Conservation (phyloP, 1,140 invertebrate genomes). For the Dendrolimus punctatus region DNA sequence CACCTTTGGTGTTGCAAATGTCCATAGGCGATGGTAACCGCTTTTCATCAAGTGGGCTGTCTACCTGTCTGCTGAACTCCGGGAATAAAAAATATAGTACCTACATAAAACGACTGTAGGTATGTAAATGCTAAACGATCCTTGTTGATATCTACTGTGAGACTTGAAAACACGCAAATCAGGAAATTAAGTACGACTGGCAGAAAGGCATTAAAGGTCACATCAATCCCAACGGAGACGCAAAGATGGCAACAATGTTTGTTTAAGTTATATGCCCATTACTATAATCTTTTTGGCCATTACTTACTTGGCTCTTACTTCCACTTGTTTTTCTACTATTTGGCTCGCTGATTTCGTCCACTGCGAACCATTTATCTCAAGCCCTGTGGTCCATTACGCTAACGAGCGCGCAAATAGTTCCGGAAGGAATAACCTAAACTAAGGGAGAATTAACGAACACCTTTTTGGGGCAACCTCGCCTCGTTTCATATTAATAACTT, state of each 20-base stretch:
- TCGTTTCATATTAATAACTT: conserved; percentile 4
- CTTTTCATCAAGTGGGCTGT: too few species aligned
- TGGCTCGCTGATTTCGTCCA: conserved; percentile 30
- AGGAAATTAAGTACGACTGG: too few species aligned
- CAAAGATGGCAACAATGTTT: conserved; percentile 10
- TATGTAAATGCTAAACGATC: too few species aligned
- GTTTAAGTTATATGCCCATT: conserved; percentile 11
- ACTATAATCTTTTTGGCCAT: conserved; percentile 5
- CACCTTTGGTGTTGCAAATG: too few species aligned
- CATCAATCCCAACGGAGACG: not conserved
- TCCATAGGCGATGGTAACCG: too few species aligned
- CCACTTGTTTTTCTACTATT: conserved; percentile 24
- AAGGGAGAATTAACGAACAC: conserved; percentile 22
- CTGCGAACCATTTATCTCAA: conserved; percentile 36
- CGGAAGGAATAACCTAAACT: conserved; percentile 29
- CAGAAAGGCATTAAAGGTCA: not conserved
- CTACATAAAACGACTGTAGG: too few species aligned
- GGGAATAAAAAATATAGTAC: too few species aligned
- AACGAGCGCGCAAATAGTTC: conserved; percentile 43
- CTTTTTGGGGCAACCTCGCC: conserved; percentile 5
- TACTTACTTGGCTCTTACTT: conserved; percentile 9
- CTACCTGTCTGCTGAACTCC: too few species aligned
- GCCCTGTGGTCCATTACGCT: conserved; percentile 34
- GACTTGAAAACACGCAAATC: too few species aligned
- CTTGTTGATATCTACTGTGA: too few species aligned